Percentiles rank a stretch among this genome's conserved stretches.
Evolutionary conservation across 2,888 invertebrate species (phyloP).

Genomic region (Eustalomyia histrio): DNA sequence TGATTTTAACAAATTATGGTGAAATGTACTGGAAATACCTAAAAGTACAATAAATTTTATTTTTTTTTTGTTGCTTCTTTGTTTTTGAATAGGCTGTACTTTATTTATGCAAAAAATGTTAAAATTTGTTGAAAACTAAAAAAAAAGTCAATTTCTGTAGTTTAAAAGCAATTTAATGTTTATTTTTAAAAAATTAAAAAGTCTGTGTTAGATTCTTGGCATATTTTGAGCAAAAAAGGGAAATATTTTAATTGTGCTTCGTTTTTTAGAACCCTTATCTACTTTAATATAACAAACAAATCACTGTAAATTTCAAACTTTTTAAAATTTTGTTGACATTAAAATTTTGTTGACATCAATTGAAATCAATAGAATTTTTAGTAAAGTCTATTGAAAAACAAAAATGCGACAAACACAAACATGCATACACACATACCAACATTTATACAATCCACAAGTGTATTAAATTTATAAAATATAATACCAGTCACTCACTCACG

Average conservation of each 20-base stretch:
- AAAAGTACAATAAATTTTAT: conserved; percentile 56
- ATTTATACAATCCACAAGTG: conserved; percentile 30
- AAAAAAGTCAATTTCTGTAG: too few species aligned
- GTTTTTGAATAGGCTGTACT: neutral
- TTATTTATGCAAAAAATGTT: too few species aligned
- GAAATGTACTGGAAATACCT: conserved; percentile 64
- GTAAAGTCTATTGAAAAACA: neutral
- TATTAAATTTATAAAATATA: conserved; percentile 30
- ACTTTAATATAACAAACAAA: too few species aligned
- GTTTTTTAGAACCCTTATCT: too few species aligned
- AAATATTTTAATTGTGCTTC: too few species aligned
- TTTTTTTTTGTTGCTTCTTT: conserved; percentile 7
- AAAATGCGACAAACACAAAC: neutral
- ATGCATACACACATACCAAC: neutral
- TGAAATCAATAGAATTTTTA: neutral
- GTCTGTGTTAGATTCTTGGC: too few species aligned
- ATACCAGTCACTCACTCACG: conserved; percentile 39
- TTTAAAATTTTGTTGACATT: neutral
- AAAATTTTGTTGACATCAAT: neutral
- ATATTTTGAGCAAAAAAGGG: too few species aligned
- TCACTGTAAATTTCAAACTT: too few species aligned
- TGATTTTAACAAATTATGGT: conserved; percentile 65
- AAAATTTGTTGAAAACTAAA: too few species aligned
- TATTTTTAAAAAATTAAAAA: too few species aligned
- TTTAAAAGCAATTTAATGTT: too few species aligned